These are phyloP conservation scores for Pteruthius melanotis DNA, from an alignment of 2,113 vertebrate species.

Conservation along the genomic window DNA sequence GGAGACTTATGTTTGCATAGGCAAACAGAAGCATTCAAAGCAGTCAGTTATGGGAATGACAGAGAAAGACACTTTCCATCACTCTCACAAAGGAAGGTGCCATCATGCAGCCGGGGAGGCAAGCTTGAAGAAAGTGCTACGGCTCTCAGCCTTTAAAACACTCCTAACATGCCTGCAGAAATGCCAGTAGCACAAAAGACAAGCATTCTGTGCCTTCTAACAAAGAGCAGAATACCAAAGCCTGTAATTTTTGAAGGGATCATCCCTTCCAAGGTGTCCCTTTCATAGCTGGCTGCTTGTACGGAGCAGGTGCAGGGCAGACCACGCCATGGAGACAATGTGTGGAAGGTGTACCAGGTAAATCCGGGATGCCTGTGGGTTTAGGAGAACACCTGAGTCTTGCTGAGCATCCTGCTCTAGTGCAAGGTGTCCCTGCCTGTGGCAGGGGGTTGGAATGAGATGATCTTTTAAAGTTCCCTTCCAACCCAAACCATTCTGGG, in stretches of 20 bases:
- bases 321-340: fast-evolving
- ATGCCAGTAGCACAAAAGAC: not conserved
- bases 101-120: not conserved
- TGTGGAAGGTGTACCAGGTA: not conserved
- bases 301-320: not conserved
- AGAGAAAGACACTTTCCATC: not conserved
- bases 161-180: not conserved
- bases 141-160: not conserved
- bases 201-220: not conserved
- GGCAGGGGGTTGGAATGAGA: not conserved
- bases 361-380: not conserved
- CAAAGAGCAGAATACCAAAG: not conserved
- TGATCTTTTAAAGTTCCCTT: not conserved
- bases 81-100: not conserved
- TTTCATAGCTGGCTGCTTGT: fast-evolving
- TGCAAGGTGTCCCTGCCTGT: not conserved
- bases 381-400: not conserved
- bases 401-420: not conserved
- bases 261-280: not conserved
- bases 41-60: not conserved
- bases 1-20: not conserved
- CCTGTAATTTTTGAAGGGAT: not conserved
- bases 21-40: not conserved
- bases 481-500: not conserved
- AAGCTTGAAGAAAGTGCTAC: not conserved